A percentile compares a stretch with the other conserved stretches of the same genome.
These are phyloP conservation scores for Synergus laeviventris DNA, from an alignment of 2,888 invertebrate genomes.

Conservation along the genomic window DNA sequence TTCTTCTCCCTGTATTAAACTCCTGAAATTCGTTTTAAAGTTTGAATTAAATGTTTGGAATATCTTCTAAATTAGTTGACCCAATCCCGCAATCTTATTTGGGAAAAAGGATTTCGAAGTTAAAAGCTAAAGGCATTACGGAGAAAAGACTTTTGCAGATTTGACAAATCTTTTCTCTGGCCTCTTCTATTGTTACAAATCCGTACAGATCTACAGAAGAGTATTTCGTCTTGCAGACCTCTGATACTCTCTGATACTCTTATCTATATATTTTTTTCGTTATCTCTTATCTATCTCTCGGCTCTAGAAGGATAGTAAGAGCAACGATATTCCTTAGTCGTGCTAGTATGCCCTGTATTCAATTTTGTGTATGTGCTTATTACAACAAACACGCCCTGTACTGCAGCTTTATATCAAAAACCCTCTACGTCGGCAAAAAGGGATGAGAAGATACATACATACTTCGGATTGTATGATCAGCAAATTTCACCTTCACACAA, in stretches of 20 bases:
- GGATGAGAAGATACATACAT: slow-evolving; percentile 27
- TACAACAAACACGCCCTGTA: slow-evolving; percentile 30
- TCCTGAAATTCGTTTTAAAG: not conserved
- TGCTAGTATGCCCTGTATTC: not conserved
- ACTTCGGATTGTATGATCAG: slow-evolving; percentile 24
- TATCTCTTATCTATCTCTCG: not conserved
- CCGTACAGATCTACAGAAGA: slow-evolving; percentile 5
- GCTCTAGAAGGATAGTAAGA: not conserved
- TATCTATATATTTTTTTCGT: not conserved
- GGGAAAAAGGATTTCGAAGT: not conserved
- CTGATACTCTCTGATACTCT: not conserved
- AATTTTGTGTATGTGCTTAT: slow-evolving; percentile 21
- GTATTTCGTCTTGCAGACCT: slow-evolving; percentile 4
- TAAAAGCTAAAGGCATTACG: not conserved
- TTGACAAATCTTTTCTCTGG: slow-evolving; percentile 7
- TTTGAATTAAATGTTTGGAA: not conserved
- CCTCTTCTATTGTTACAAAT: slow-evolving; percentile 10
- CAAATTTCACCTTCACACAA: slow-evolving; percentile 4
- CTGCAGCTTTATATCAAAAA: not conserved
- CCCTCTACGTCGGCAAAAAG: slow-evolving; percentile 25
- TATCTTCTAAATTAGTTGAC: not conserved
- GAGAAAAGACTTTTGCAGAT: slow-evolving; percentile 4
- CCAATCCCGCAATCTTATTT: not conserved
- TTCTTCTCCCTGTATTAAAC: too few species aligned
- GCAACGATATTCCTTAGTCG: not conserved